A percentile compares a stretch with the other conserved stretches of the same genome.
These are phyloP conservation scores for Aurelia aurita DNA, from an alignment of 30 jellyfish, hydroid and myxozoan species.

Conservation along the genomic window DNA sequence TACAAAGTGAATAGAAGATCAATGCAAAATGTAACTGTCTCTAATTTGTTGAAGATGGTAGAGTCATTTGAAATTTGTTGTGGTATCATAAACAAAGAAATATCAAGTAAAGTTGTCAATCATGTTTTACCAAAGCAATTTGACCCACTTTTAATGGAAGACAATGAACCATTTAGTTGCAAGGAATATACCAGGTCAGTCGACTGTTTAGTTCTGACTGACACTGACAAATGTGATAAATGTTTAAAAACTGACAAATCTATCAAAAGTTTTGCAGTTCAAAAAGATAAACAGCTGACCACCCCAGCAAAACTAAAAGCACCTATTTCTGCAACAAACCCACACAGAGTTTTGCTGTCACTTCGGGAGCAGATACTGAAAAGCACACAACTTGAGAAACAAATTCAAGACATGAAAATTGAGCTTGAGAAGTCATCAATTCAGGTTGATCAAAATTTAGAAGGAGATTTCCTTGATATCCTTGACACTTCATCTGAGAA, in stretches of 20 bases:
- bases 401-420: conserved; percentile 29
- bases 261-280: conserved; percentile 1
- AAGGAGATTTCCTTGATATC: conserved; percentile 31
- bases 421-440: conserved; percentile 27
- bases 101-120: conserved; percentile 14
- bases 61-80: conserved; percentile 9
- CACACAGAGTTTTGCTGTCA: conserved; percentile 38
- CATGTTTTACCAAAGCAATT: conserved; percentile 7
- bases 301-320: conserved; percentile 47
- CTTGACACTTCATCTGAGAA: conserved; percentile 32
- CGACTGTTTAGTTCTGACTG: not conserved
- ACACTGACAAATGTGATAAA: not conserved
- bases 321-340: conserved; percentile 33
- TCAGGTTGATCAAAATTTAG: conserved; percentile 34
- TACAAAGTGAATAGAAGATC: conserved; percentile 19
- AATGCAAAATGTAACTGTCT: conserved; percentile 9
- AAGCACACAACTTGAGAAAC: conserved; percentile 38
- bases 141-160: conserved; percentile 9
- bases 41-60: not conserved
- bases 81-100: conserved; percentile 5
- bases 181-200: not conserved
- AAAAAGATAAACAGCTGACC: conserved; percentile 6
- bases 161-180: not conserved
- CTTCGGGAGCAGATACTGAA: conserved; percentile 50
- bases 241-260: not conserved